These are phyloP conservation scores for Campoletis sonorensis DNA, from an alignment of 1,140 invertebrate species.

Conservation along the genomic window DNA sequence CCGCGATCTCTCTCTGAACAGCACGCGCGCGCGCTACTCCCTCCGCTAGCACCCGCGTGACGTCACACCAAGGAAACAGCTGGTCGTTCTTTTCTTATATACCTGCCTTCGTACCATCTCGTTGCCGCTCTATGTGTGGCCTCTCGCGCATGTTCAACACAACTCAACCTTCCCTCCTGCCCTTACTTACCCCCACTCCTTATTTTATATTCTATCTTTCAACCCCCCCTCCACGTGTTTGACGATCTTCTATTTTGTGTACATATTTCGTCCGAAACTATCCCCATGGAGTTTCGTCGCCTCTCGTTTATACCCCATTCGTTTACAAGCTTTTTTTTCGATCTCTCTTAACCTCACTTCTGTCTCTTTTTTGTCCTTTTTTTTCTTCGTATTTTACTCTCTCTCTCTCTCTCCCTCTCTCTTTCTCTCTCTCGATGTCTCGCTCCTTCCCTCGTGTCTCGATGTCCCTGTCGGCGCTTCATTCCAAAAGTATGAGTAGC, in stretches of 20 bases:
- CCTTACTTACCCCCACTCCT: too few relatives aligned
- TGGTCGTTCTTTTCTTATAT: constrained; percentile 62
- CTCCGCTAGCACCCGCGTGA: constrained; percentile 61
- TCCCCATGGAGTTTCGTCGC: constrained; percentile 5
- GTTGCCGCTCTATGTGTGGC: constrained; percentile 18
- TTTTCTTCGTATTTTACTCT: not conserved
- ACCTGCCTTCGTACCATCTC: constrained; percentile 42
- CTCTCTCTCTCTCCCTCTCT: not conserved
- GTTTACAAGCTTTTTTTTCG: not conserved
- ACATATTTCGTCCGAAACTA: not conserved
- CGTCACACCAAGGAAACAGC: constrained; percentile 68
- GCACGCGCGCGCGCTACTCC: constrained; percentile 21
- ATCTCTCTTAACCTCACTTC: not conserved
- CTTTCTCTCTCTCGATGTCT: too few relatives aligned
- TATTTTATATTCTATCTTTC: not conserved
- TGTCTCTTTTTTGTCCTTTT: not conserved
- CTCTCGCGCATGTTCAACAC: not conserved
- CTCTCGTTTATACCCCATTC: not conserved
- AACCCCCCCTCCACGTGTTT: not conserved
- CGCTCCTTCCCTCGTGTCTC: not conserved
- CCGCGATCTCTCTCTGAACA: not conserved
- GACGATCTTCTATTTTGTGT: not conserved
- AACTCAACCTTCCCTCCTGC: too few relatives aligned
- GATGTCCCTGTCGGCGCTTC: constrained; percentile 15
- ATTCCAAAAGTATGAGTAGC: constrained; percentile 44